These are phyloP conservation scores for Cyphomyrus plagiostoma DNA, from an alignment of 2,113 vertebrate species.

Conservation along the genomic window DNA sequence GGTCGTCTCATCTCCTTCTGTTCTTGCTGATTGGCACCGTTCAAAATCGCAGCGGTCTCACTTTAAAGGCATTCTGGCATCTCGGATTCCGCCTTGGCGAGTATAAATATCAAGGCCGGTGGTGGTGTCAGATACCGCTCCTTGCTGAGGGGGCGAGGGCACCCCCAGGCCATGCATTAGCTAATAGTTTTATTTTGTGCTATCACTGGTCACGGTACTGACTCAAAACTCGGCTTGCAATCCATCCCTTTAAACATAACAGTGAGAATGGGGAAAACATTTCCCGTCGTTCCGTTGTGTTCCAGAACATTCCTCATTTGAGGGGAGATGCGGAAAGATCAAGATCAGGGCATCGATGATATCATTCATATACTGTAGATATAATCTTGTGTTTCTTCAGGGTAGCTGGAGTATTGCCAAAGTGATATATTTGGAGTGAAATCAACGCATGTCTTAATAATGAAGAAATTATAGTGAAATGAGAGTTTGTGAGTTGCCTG, in stretches of 20 bases:
- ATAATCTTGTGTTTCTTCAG: background rate
- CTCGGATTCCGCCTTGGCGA: background rate
- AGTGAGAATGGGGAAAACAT: background rate
- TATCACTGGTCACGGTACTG: background rate
- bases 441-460: background rate
- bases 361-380: background rate
- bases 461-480: background rate
- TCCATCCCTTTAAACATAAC: background rate
- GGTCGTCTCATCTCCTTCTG: background rate
- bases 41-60: background rate
- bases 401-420: background rate
- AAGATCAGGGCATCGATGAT: background rate
- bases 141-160: background rate
- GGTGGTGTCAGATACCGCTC: background rate
- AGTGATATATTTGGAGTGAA: background rate
- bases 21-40: background rate
- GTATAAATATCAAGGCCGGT: background rate
- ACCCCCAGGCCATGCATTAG: background rate
- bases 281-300: too few species aligned
- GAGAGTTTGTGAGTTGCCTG: background rate
- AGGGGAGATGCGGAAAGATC: background rate
- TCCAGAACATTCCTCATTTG: background rate
- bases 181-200: slow-evolving; percentile 8
- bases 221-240: background rate
- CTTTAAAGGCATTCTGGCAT: background rate